A percentile compares a stretch with the other conserved stretches of the same genome.
These are phyloP conservation scores for Andrena marginata DNA, from an alignment of 2,888 invertebrate genomes.

Conservation along the genomic window DNA sequence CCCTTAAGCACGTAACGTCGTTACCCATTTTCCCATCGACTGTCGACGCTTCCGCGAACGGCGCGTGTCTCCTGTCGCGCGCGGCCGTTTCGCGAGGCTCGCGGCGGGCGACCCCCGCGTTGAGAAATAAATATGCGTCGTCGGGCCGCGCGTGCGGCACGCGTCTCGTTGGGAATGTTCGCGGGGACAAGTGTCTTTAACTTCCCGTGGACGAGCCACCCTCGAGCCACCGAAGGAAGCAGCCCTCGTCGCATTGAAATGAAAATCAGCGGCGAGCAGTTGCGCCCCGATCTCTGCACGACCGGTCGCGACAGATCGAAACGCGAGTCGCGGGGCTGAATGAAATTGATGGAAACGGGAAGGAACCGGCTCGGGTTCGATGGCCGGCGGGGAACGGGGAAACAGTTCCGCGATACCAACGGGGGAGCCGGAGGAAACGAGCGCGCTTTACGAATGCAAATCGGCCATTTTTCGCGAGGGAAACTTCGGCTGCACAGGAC, in stretches of 20 bases:
- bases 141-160: no score
- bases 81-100: no score
- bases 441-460: conserved; percentile 23
- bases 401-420: no score
- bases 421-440: neutral
- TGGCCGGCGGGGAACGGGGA: neutral
- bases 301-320: conserved; percentile 61
- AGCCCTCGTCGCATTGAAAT: conserved; percentile 54
- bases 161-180: conserved; percentile 15
- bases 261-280: conserved; percentile 64
- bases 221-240: conserved; percentile 14
- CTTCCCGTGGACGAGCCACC: conserved; percentile 7
- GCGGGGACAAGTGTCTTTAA: conserved; percentile 26
- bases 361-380: conserved; percentile 14
- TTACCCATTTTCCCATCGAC: conserved; percentile 66
- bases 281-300: conserved; percentile 42
- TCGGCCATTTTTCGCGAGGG: conserved; percentile 18
- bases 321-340: no score
- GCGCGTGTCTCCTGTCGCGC: neutral
- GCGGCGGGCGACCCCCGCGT: no score
- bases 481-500: conserved; percentile 23
- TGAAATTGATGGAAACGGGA: neutral
- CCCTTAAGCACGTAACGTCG: conserved; percentile 76
- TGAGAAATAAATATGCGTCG: no score
- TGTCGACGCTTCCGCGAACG: conserved; percentile 30